Conservation (phyloP, 2,113 vertebrate species). For the Colius striatus region DNA sequence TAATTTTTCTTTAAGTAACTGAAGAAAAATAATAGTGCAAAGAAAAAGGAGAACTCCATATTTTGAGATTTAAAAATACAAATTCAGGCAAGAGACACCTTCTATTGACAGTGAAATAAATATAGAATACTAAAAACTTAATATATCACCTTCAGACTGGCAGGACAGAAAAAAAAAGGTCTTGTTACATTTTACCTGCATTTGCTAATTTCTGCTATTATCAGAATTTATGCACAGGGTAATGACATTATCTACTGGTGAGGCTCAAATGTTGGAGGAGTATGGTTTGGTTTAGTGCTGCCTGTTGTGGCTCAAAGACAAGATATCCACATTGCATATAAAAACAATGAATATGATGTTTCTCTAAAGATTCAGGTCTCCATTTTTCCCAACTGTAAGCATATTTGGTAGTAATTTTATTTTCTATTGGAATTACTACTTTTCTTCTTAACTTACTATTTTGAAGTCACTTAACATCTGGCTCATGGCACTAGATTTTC, state of each 20-base stretch:
- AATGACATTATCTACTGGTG: fast-evolving
- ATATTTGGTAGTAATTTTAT: not conserved
- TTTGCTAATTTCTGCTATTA: not conserved
- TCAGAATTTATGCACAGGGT: not conserved
- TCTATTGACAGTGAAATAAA: not conserved
- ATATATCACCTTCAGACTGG: not conserved
- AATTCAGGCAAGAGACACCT: not conserved
- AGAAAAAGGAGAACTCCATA: not conserved
- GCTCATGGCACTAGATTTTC: not conserved
- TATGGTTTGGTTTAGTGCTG: not conserved
- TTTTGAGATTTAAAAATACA: not conserved
- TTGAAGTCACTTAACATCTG: not conserved
- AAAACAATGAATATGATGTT: not conserved
- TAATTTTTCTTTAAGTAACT: not conserved
- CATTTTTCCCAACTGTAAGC: not conserved
- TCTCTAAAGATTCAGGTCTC: not conserved
- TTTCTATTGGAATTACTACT: not conserved
- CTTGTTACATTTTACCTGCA: not conserved
- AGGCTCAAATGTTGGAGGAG: not conserved
- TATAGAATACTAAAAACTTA: not conserved
- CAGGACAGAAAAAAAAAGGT: not conserved
- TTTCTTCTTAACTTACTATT: not conserved
- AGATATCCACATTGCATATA: not conserved
- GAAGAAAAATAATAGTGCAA: not conserved
- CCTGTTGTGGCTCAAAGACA: not conserved